Evolutionary conservation across 2,113 vertebrate species (phyloP), one percentile per base, ranked within the genome.

Genomic region (Phasianus colchicus): DNA sequence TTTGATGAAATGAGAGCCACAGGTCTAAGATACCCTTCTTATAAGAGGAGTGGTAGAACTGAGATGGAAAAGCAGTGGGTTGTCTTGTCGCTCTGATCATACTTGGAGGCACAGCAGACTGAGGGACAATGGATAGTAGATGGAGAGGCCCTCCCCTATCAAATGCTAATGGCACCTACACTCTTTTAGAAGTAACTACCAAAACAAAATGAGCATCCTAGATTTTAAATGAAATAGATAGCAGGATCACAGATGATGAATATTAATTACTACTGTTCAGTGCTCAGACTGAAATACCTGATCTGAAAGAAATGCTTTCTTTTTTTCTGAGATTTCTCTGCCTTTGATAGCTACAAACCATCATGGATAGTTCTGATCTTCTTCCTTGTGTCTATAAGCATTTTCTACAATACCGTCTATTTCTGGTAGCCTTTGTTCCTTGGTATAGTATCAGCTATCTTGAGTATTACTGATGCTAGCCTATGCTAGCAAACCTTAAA

Each of bases 331-430:
- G 63, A 25, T 21, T 86, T 74, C 48, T 63, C 54, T 90, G 60
- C 27, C 50, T 93, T 92, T 77, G 38, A 58, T 32, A 77, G 54
- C 48, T 82, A 36, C 14, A 38, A 71, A 60, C 55, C 42, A 42
- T 32, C n/a, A 38, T 30, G 21, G 45, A 72, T 25, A 64, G n/a
- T 84, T 95, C 86, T 92, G 42, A 72, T 86, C 61, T 64, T 76
- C 58, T 66, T 74, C 38, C 50, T 29, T 43, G 74, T 87, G 55
- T 64, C 65, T 63, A 9, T 67, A 70, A 81, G 9, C 7, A 25
- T 74, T 77, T 83, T 69, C 19, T 71, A 43, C 32, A 38, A 32
- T 30, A 84, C 11, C 10, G 6, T 42, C 18, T 67, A 14, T 64
- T 90, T 52, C 29, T 67, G 19, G 8, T 29, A 84, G 65, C 25